Percentiles rank a stretch among this genome's conserved stretches.
Conservation (phyloP, 2,797 vertebrate genomes). For the Fistularia commersonii region DNA sequence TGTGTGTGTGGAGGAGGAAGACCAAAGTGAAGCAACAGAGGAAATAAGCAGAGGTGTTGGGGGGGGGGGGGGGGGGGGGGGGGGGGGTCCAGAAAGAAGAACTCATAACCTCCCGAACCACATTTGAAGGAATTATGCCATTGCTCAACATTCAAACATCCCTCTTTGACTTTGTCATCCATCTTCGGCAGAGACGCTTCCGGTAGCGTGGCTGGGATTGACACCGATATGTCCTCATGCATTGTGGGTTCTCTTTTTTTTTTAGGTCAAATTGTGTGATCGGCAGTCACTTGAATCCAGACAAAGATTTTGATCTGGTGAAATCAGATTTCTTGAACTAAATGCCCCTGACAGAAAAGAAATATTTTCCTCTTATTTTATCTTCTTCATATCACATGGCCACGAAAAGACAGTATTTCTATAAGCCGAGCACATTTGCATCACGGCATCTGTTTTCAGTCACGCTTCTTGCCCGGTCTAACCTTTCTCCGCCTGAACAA, state of each 20-base stretch:
- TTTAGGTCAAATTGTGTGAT: too few relatives aligned
- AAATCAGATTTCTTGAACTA: too few relatives aligned
- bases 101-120: neutral
- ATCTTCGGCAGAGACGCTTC: neutral
- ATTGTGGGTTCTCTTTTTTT: too few relatives aligned
- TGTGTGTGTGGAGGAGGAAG: constrained; percentile 33
- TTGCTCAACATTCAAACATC: constrained; percentile 43
- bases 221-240: too few relatives aligned
- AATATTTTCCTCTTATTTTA: too few relatives aligned
- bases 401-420: too few relatives aligned
- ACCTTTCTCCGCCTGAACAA: constrained; percentile 36
- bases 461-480: constrained; percentile 32
- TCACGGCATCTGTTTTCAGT: constrained; percentile 7
- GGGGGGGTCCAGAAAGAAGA: constrained; percentile 7
- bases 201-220: too few relatives aligned
- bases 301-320: too few relatives aligned
- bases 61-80: neutral
- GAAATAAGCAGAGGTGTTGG: neutral
- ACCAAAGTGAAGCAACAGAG: constrained; percentile 13
- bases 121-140: constrained; percentile 26
- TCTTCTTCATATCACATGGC: too few relatives aligned
- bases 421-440: neutral
- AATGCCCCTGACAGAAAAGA: too few relatives aligned
- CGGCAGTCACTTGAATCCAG: too few relatives aligned
- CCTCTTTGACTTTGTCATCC: neutral